Base-by-base conservation (phyloP, 2,113 vertebrate genomes). In the Microcebus tavaratra region DNA sequence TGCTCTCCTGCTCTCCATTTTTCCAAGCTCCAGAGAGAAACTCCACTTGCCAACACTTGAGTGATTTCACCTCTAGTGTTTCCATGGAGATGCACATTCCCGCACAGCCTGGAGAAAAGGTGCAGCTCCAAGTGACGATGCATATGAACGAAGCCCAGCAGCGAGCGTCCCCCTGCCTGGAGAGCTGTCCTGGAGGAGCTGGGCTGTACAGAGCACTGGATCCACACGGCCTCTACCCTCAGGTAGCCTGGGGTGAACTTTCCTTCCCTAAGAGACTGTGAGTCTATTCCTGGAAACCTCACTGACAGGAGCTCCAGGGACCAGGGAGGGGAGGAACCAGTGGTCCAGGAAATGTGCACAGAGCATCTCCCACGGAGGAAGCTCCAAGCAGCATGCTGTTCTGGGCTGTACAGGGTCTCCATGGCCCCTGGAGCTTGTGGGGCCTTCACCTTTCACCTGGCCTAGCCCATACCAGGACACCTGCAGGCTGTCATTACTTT, bases 1-100 rank as follows among this genome's bases (percentile, higher is more conserved):
- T 89, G 73, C 81, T 95, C 96, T 98, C 96, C 91, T 89, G 75
- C 78, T 94, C 97, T 98, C 97, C 96, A 93, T 97, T 98, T 97
- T 97, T 75, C 93, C 96, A 97, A 90, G 97, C 97, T 98, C 96
- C 50, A 29, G 96, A 97, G 95, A 97, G 97, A 97, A 95, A 97
- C 80, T 96, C 86, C 0, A 2, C 95, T 98, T 98, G 98, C 97
- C 97, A 98, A 92, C 97, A 97, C 97, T 98, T 98, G 97, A 98
- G 95, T 98, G 97, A 98, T 98, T 98, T 97, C 95, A 98, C 97
- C 97, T 98, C 98, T 91, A 91, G 89, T 50, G 98, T 98, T 98
- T 95, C 98, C 97, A 98, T 98, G 97, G 98, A 95, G 95, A 98
- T 93, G 93, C 89, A 93, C 96, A 98, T 97, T 95, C 80, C 89